These are phyloP conservation scores for Hystrix cristata DNA, from an alignment of 2,113 vertebrate species.

Conservation along the genomic window DNA sequence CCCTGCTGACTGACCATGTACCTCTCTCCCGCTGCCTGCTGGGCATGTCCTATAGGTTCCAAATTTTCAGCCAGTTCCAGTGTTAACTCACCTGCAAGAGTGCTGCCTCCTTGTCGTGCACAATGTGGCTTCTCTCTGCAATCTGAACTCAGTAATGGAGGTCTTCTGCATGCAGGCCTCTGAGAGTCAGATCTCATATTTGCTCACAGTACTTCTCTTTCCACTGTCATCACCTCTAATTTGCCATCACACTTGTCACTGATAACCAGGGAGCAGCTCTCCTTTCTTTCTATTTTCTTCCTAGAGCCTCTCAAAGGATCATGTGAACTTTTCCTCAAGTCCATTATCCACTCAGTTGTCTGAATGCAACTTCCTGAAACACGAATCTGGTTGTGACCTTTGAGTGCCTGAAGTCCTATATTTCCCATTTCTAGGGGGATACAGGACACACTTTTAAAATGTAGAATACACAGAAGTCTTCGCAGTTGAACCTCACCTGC, in stretches of 20 bases:
- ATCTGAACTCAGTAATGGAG: neutral
- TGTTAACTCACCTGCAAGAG: neutral
- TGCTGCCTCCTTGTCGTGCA: neutral
- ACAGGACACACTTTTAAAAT: neutral
- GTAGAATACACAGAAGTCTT: neutral
- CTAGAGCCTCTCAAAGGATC: neutral
- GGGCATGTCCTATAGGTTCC: neutral
- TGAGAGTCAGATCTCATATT: neutral
- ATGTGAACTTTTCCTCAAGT: neutral
- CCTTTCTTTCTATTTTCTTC: neutral
- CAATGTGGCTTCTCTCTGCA: neutral
- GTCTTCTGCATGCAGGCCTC: no score
- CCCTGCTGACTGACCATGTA: no score
- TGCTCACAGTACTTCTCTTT: neutral
- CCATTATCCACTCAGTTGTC: neutral
- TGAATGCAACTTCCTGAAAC: neutral
- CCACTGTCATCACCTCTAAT: neutral
- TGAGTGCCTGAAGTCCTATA: neutral
- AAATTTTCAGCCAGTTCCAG: neutral
- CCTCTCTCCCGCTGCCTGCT: neutral
- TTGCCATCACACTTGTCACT: no score
- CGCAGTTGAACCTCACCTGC: no score
- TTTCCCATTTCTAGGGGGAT: neutral
- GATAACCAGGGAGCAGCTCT: neutral
- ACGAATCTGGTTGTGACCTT: neutral